phyloP scores from a whole-genome alignment of 1,140 invertebrate species.

The Dolichoris vasculosae region DNA sequence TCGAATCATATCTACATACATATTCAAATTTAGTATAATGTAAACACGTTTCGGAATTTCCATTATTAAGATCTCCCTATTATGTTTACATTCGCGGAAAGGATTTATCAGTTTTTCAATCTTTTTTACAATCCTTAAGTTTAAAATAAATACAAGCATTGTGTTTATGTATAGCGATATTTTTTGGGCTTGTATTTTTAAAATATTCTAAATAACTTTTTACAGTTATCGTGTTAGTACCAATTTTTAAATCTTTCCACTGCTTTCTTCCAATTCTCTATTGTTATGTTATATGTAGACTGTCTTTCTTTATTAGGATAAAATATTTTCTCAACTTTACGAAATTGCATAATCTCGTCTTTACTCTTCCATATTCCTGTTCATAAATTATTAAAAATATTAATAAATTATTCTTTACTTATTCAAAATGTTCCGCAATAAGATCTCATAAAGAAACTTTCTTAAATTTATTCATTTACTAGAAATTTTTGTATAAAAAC shows the following conservation, averaged over 20 bases:
- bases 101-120: not conserved
- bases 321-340: slow-evolving; percentile 79
- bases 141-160: not conserved
- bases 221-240: slow-evolving; percentile 71
- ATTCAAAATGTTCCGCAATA: not conserved
- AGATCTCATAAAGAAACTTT: not conserved
- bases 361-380: slow-evolving; percentile 83
- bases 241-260: slow-evolving; percentile 81
- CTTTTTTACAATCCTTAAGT: not conserved
- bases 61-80: not conserved
- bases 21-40: not conserved
- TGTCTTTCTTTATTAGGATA: slow-evolving; percentile 74
- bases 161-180: not conserved
- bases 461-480: too few species aligned
- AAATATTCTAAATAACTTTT: not conserved
- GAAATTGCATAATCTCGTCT: slow-evolving; percentile 79
- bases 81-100: not conserved
- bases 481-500: too few species aligned
- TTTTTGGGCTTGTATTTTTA: not conserved
- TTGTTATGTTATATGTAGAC: slow-evolving; percentile 69
- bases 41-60: not conserved
- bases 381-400: not conserved
- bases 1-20: not conserved
- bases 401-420: not conserved
- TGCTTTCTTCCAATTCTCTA: slow-evolving; percentile 81